Base-by-base conservation (phyloP, 1,140 invertebrate genomes). In the Arctopsyche grandis region DNA sequence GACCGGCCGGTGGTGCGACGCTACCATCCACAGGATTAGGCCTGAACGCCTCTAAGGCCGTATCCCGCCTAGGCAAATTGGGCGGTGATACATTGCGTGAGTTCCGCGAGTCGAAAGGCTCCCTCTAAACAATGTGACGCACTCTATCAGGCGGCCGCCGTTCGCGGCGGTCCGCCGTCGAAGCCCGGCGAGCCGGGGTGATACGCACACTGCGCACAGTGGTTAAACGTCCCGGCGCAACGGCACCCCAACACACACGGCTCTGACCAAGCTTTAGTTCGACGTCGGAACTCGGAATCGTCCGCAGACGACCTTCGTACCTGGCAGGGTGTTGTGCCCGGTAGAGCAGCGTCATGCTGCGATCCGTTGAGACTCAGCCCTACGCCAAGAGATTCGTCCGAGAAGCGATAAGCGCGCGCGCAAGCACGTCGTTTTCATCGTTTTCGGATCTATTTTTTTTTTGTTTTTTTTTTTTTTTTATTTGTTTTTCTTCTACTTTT, bases 1-100 rank as follows among this genome's bases (percentile, higher is more conserved):
- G 90, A 91, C 86, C 87, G 88, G 89, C 85, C 90, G 88, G 87
- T 91, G 90, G 91, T 91, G 91, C 91, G 92, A 93, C 90, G 92
- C 92, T 93, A 93, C 92, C 92, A 93, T 93, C 92, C 91, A 92
- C 90, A 88, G 91, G 91, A 93, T 93, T 93, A 94, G 91, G 91
- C 90, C 92, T 94, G 92, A 94, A 94, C 91, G 92, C 93, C 92
- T 94, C 92, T 94, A 94, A 93, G 92, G 90, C 90, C 89, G 91
- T 90, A 93, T 91, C 91, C 91, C 87, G 87, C 87, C 91, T 91
- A 91, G 90, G 87, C 87, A 87, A 85, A 89, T 89, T 86, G 86
- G 85, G 87, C 87, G 87, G 86, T 86, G 87, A 89, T 88, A 87
- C 86, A 82, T 82, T 85, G 84, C 85, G 85, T 86, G 88, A 88